Conservation (phyloP, 2,113 vertebrate species). For the Notothenia rossii region DNA sequence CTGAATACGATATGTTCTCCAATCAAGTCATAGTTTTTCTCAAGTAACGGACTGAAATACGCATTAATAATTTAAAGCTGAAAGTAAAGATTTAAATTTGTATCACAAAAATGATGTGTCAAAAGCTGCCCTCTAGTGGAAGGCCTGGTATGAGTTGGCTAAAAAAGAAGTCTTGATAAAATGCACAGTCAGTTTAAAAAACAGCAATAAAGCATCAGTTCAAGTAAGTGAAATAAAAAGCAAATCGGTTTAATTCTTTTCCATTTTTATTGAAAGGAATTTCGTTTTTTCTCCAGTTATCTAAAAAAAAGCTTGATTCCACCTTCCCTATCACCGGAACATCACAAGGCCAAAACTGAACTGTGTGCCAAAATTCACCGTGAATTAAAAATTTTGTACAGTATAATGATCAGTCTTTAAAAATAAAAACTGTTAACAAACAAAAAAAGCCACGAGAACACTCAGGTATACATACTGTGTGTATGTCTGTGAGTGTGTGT, state of each 20-base stretch:
- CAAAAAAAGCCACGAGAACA: constrained; percentile 80
- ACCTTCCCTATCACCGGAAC: constrained; percentile 89
- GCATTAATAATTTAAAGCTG: background rate
- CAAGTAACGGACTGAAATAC: background rate
- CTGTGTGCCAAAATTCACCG: constrained; percentile 81
- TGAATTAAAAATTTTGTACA: constrained; percentile 93
- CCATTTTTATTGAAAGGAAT: constrained; percentile 92
- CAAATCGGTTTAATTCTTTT: constrained; percentile 51
- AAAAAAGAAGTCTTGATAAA: background rate
- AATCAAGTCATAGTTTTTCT: background rate
- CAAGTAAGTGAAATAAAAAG: background rate
- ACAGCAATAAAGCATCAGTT: background rate
- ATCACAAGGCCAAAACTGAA: constrained; percentile 89
- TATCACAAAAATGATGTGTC: background rate
- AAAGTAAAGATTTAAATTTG: background rate
- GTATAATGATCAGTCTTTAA: constrained; percentile 95
- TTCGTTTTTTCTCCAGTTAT: constrained; percentile 85
- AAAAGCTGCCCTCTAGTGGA: constrained; percentile 39
- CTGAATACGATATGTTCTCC: too few relatives aligned
- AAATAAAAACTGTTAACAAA: constrained; percentile 93
- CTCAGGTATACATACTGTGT: constrained; percentile 70
- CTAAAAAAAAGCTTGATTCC: constrained; percentile 88
- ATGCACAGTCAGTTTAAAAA: background rate
- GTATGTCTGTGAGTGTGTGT: constrained; percentile 30
- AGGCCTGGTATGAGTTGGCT: background rate